These are phyloP conservation scores for Calyptommatus sinebrachiatus DNA, from an alignment of 2,113 vertebrate species.

Conservation along the genomic window DNA sequence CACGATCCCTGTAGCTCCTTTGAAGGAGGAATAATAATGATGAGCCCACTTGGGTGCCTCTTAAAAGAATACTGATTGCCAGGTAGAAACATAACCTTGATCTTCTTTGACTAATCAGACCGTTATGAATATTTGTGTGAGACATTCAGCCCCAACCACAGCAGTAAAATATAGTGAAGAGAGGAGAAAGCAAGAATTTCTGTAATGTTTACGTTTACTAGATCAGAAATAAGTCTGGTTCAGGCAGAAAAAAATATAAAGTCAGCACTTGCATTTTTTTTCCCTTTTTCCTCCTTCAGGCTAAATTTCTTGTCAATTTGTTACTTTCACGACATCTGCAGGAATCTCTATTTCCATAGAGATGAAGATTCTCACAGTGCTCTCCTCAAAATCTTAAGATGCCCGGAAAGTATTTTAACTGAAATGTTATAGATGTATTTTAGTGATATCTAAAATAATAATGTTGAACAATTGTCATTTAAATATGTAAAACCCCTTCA, in stretches of 20 bases:
- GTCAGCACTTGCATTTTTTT: no score
- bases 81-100: no score
- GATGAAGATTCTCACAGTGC: background rate
- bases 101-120: background rate
- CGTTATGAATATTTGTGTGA: background rate
- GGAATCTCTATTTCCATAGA: background rate
- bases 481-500: background rate
- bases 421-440: background rate
- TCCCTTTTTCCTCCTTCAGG: background rate
- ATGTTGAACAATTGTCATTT: accelerated
- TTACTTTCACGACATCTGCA: background rate
- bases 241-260: no score
- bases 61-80: no score
- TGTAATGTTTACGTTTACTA: no score
- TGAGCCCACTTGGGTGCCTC: no score
- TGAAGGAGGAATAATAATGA: no score
- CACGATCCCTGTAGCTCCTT: no score
- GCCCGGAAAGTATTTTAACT: background rate
- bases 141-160: no score
- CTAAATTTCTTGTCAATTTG: background rate
- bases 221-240: no score
- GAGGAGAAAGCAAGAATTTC: no score
- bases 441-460: background rate
- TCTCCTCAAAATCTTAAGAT: background rate
- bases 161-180: no score